These are phyloP conservation scores for Spilosoma lubricipeda DNA, from an alignment of 2,888 invertebrate genomes.

Conservation along the genomic window DNA sequence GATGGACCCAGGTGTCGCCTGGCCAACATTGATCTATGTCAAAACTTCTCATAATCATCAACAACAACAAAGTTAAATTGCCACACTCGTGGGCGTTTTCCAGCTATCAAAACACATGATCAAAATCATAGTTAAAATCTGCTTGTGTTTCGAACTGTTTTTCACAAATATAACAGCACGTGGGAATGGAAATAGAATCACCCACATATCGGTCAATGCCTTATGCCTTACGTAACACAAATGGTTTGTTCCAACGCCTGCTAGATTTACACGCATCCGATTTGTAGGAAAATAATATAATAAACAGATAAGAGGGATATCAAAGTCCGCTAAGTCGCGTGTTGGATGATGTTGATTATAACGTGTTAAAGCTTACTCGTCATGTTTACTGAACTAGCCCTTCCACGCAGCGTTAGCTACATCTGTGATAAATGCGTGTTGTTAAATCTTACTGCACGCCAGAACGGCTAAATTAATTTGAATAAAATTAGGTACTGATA, in stretches of 20 bases:
- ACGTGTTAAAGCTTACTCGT: neutral
- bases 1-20: too few relatives aligned
- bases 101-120: neutral
- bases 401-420: neutral
- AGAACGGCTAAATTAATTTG: too few relatives aligned
- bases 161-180: constrained; percentile 8
- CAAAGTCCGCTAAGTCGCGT: constrained; percentile 9
- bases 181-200: constrained; percentile 25
- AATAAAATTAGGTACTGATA: too few relatives aligned
- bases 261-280: constrained; percentile 3
- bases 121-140: neutral
- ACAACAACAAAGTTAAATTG: neutral
- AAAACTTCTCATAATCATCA: too few relatives aligned
- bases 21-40: too few relatives aligned
- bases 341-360: neutral
- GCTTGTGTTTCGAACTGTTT: neutral
- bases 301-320: constrained; percentile 9
- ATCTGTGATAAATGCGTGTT: neutral
- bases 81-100: neutral
- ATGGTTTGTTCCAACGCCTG: constrained; percentile 9
- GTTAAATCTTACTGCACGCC: too few relatives aligned
- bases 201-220: constrained; percentile 25
- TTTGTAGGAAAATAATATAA: neutral
- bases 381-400: neutral
- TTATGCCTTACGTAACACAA: constrained; percentile 14